A percentile compares a stretch with the other conserved stretches of the same genome.
These are phyloP conservation scores for Agonopterix alstromeriana DNA, from an alignment of 2,888 invertebrate genomes.

Conservation along the genomic window DNA sequence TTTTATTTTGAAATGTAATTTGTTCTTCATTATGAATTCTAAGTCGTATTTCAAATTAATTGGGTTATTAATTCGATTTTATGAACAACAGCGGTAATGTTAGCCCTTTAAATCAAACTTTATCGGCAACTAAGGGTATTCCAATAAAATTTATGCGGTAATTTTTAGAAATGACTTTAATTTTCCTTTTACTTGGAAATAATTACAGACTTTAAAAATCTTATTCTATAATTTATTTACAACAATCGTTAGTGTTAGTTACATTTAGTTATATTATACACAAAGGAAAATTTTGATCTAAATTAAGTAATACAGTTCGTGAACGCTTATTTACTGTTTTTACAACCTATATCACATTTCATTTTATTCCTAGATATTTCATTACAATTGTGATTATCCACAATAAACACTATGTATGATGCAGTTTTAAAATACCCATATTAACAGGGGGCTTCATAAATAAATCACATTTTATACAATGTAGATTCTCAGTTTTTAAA, in stretches of 20 bases:
- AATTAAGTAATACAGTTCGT: conserved; percentile 47
- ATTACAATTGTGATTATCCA: conserved; percentile 15
- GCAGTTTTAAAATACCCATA: conserved; percentile 5
- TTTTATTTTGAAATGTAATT: too few relatives aligned
- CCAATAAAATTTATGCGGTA: neutral
- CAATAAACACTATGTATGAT: conserved; percentile 1
- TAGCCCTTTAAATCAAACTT: too few relatives aligned
- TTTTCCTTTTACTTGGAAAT: conserved; percentile 64
- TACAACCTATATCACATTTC: conserved; percentile 77
- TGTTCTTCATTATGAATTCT: too few relatives aligned
- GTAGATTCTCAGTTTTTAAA: neutral
- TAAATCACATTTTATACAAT: conserved; percentile 2
- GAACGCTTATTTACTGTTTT: conserved; percentile 61
- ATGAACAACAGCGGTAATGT: too few relatives aligned
- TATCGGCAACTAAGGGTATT: too few relatives aligned
- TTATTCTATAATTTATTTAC: conserved; percentile 71
- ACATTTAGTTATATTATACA: conserved; percentile 54
- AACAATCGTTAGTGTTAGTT: conserved; percentile 46
- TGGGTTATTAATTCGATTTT: too few relatives aligned
- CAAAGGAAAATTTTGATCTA: conserved; percentile 30
- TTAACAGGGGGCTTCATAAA: conserved; percentile 5
- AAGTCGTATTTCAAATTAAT: too few relatives aligned
- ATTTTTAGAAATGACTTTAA: conserved; percentile 66
- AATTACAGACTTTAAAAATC: conserved; percentile 75
- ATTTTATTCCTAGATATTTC: conserved; percentile 54